These are phyloP conservation scores for Hafferia zeledoni DNA, from an alignment of 2,797 vertebrate genomes.

Conservation along the genomic window DNA sequence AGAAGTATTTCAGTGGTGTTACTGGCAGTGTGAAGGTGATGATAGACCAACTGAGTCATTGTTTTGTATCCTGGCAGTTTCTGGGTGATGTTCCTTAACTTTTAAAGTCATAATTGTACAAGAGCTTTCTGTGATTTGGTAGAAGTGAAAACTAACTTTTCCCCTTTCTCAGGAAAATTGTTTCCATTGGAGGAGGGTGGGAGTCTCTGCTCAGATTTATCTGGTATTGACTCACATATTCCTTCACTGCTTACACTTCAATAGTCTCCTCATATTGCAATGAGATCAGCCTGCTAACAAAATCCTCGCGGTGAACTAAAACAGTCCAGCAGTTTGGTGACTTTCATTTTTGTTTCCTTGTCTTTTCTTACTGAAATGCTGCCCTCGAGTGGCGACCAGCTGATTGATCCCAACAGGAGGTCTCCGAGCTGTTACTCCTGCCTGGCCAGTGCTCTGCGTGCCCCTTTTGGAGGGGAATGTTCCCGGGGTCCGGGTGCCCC, in stretches of 20 bases:
- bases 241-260: not conserved
- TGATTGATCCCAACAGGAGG: not conserved
- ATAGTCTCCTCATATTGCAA: not conserved
- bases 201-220: not conserved
- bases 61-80: not conserved
- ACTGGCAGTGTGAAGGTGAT: not conserved
- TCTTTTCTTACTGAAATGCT: constrained; percentile 7
- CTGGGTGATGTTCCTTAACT: not conserved
- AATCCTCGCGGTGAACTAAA: not conserved
- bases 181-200: not conserved
- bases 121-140: not conserved
- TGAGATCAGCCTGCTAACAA: not conserved
- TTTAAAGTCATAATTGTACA: not conserved
- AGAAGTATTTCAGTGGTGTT: not conserved
- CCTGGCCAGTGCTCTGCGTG: not conserved
- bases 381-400: constrained; percentile 12
- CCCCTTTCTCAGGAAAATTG: not conserved
- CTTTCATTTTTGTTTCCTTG: not conserved
- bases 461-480: accelerated
- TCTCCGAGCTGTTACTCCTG: not conserved
- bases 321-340: accelerated
- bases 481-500: not conserved
- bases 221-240: not conserved
- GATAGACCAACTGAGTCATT: not conserved
- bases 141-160: not conserved